phyloP scores from a whole-genome alignment of 2,113 vertebrate species.

The Pelecanus crispus region DNA sequence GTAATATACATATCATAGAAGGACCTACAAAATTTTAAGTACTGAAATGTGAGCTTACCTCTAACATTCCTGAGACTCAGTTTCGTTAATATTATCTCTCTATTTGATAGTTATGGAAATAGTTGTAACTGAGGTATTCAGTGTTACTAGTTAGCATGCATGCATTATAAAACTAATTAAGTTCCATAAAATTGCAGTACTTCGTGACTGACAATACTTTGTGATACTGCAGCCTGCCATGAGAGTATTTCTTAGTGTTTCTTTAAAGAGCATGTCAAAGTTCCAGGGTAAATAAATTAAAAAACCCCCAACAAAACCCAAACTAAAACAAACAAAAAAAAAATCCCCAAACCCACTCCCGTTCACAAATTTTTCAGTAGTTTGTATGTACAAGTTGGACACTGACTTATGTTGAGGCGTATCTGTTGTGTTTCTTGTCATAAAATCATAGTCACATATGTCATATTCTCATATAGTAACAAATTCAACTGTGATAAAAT shows the following conservation, averaged over 20 bases:
- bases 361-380: neutral
- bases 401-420: neutral
- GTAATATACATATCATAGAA: neutral
- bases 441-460: neutral
- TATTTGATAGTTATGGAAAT: neutral
- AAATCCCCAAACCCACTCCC: fast-evolving
- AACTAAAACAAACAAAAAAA: neutral
- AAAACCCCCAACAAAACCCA: neutral
- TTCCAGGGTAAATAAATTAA: neutral
- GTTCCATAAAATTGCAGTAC: neutral
- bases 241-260: neutral
- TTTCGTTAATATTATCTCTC: neutral
- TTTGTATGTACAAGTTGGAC: neutral
- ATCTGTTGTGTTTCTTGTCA: neutral
- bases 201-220: neutral
- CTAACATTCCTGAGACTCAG: neutral
- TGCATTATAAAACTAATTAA: neutral
- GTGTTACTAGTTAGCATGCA: neutral
- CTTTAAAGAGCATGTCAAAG: neutral
- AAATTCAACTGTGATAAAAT: neutral
- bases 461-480: neutral
- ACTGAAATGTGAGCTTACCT: neutral
- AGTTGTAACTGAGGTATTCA: neutral
- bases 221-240: neutral
- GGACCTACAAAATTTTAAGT: neutral